Conservation (phyloP, 2,888 invertebrate genomes). For the Disparrhopalites patrizii region DNA sequence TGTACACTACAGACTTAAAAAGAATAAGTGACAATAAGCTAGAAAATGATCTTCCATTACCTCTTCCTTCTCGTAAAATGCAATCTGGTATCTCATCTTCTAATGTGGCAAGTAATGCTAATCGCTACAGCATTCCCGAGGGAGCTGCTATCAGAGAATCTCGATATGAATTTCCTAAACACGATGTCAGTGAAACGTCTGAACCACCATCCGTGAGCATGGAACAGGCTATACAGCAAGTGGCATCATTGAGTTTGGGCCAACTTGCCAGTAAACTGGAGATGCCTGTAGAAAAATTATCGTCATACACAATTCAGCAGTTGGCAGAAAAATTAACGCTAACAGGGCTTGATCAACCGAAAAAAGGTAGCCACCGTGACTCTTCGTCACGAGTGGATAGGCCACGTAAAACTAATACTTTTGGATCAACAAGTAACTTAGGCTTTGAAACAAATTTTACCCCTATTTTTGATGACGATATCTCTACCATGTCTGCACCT, state of each 20-base stretch:
- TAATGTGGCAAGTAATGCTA: background rate
- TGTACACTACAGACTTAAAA: conserved; percentile 12
- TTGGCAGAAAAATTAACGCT: conserved; percentile 71
- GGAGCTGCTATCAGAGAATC: conserved; percentile 20
- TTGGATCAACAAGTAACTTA: background rate
- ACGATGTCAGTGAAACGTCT: too few relatives aligned
- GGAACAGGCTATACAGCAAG: conserved; percentile 63
- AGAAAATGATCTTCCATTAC: conserved; percentile 59
- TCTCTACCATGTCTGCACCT: conserved; percentile 53
- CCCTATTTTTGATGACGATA: conserved; percentile 49
- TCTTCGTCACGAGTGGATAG: too few relatives aligned
- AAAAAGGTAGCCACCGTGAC: background rate
- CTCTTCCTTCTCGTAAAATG: conserved; percentile 55
- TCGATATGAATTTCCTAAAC: conserved; percentile 21
- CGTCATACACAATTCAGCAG: conserved; percentile 81
- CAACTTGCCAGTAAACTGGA: conserved; percentile 71
- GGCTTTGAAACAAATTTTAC: conserved; percentile 62
- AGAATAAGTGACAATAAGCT: background rate
- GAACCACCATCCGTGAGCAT: too few relatives aligned
- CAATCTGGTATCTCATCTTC: background rate
- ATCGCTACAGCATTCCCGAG: background rate
- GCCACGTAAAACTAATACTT: background rate
- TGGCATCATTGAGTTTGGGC: conserved; percentile 74
- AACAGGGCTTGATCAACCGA: conserved; percentile 48
- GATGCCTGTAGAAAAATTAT: conserved; percentile 72